Percentiles rank a stretch among this genome's conserved stretches.
These are phyloP conservation scores for Agrochola macilenta DNA, from an alignment of 2,888 invertebrate species.

Conservation along the genomic window DNA sequence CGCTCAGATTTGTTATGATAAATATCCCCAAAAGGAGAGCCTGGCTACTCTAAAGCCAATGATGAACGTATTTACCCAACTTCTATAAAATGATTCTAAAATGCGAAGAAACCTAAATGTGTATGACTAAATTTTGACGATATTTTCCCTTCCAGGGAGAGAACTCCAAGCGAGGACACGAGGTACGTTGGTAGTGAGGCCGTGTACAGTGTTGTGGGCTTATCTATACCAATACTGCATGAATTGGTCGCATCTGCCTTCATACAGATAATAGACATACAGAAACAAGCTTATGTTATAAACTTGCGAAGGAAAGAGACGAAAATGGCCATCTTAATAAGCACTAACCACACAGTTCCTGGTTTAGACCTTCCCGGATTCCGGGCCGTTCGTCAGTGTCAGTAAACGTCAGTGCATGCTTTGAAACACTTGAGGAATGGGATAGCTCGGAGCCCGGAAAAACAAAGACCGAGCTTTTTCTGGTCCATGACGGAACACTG, in stretches of 20 bases:
- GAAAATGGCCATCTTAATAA: background rate
- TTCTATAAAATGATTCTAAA: background rate
- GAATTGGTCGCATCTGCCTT: slow-evolving; percentile 61
- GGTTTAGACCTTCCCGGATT: background rate
- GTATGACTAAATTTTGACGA: slow-evolving; percentile 58
- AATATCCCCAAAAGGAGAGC: background rate
- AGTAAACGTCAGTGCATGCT: slow-evolving; percentile 11
- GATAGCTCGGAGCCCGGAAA: background rate
- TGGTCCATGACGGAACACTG: background rate
- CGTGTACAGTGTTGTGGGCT: slow-evolving; percentile 64
- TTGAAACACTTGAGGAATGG: background rate
- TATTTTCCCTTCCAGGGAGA: slow-evolving; percentile 69
- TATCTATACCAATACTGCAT: slow-evolving; percentile 64
- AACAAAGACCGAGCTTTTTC: background rate
- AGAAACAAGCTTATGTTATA: slow-evolving; percentile 44
- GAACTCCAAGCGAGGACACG: slow-evolving; percentile 68
- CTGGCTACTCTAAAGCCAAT: background rate
- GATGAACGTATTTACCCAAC: background rate
- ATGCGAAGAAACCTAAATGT: slow-evolving; percentile 22
- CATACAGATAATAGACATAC: slow-evolving; percentile 51
- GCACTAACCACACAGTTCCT: background rate
- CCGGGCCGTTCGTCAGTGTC: background rate
- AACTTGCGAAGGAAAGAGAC: slow-evolving; percentile 16
- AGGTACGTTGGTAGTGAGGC: slow-evolving; percentile 65
- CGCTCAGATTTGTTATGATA: background rate